Base-by-base conservation (phyloP, 1,140 invertebrate species). In the Aphis craccivora region DNA sequence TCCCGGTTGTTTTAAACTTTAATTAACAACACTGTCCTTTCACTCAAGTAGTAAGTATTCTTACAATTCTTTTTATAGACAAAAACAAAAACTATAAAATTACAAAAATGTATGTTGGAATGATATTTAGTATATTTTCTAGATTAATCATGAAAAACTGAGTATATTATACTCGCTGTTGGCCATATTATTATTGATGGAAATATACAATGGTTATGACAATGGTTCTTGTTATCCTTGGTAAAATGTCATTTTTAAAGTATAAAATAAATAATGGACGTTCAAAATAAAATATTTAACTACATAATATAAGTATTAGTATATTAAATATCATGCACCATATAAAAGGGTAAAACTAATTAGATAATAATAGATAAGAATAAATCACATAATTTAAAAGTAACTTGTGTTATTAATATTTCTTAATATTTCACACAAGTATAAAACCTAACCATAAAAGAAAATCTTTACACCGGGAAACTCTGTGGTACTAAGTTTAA, bases 111-210 rank as follows among this genome's bases (percentile, higher is more conserved):
- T 23, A 40, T 83, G 1, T 40, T 23, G 20, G 22, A 37, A 83
- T 37, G n/a, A 23, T 40, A 83, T 9, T 83, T 37, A 37, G 81
- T 40, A 83, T 83, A 40, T 40, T 40, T 83, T 83, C 7, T 40
- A 83, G 37, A 83, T 37, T 37, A 83, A 37, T 40, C 81, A 37
- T 9, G 8, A 83, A 83, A 83, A 83, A 83, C 81, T 40, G 20
- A 83, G 35, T 23, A 37, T 83, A 83, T 37, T 37, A 83, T 40
- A 83, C 35, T 37, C 40, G 35, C 81, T 37, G 81, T 83, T 83
- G 37, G 81, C 81, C 35, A 37, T 83, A 83, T 83, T 83, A 37
- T 83, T 83, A 37, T 83, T 83, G 35, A 83, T 83, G 81, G 40
- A 83, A 83, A 83, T 14, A 40, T 37, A 83, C 20, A 83, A 83